A percentile compares a stretch with the other conserved stretches of the same genome.
These are phyloP conservation scores for Caerostris extrusa DNA, from an alignment of 1,140 invertebrate species.

Conservation along the genomic window DNA sequence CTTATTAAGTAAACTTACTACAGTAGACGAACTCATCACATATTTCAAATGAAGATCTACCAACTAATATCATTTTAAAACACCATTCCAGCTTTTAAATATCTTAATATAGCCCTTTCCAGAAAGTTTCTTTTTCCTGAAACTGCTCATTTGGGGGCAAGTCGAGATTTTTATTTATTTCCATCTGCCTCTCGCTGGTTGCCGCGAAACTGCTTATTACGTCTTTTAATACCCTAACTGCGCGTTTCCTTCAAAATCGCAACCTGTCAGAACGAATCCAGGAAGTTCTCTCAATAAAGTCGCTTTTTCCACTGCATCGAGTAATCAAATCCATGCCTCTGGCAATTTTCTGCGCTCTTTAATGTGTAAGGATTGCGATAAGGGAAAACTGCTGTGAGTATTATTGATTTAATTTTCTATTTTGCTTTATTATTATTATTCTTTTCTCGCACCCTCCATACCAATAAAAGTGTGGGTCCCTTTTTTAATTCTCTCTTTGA, in stretches of 20 bases:
- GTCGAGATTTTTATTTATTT: neutral
- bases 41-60: neutral
- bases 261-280: conserved; percentile 13
- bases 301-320: neutral
- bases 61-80: neutral
- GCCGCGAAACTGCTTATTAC: neutral
- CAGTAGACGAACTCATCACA: too few relatives aligned
- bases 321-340: conserved; percentile 7
- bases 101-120: neutral
- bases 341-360: conserved; percentile 13
- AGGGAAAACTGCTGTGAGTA: conserved; percentile 2
- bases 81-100: neutral
- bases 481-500: neutral
- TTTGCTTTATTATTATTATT: neutral
- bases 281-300: neutral
- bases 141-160: neutral
- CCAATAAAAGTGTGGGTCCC: neutral
- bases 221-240: neutral
- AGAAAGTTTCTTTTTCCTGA: neutral
- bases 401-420: conserved; percentile 7
- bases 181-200: neutral
- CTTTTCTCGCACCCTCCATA: neutral
- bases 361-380: neutral
- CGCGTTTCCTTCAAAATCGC: neutral
- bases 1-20: too few relatives aligned